These are phyloP conservation scores for Aplochiton taeniatus DNA, from an alignment of 2,797 vertebrate species.

Conservation along the genomic window DNA sequence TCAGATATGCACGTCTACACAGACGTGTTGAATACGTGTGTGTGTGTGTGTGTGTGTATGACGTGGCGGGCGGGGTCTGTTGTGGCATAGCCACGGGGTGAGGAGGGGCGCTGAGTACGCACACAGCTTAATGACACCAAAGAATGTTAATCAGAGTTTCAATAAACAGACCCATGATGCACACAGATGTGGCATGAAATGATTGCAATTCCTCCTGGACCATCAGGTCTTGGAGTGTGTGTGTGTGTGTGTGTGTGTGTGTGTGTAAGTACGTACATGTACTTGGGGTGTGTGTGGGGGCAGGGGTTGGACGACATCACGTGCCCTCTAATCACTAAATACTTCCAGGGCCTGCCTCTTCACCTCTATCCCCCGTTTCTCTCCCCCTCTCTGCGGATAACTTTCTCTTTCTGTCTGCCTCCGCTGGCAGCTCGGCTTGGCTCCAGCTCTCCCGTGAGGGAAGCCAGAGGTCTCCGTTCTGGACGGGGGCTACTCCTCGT, in stretches of 20 bases:
- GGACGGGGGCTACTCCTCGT: slow-evolving; percentile 53
- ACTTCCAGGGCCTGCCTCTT: slow-evolving; percentile 58
- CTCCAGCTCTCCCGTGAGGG: slow-evolving; percentile 53
- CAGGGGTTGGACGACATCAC: slow-evolving; percentile 47
- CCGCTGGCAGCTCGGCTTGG: slow-evolving; percentile 44
- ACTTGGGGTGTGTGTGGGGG: slow-evolving; percentile 14
- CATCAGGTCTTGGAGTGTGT: background rate
- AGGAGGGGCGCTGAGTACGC: slow-evolving; percentile 58
- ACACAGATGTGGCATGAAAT: slow-evolving; percentile 71
- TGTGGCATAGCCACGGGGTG: slow-evolving; percentile 59
- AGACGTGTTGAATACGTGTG: slow-evolving; percentile 14
- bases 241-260: background rate
- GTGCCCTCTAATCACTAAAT: slow-evolving; percentile 64
- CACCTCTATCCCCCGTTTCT: background rate
- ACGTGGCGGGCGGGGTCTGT: slow-evolving; percentile 61
- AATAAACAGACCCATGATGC: slow-evolving; percentile 71
- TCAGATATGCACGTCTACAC: slow-evolving; percentile 59
- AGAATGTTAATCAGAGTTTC: slow-evolving; percentile 78
- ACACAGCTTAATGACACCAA: slow-evolving; percentile 67
- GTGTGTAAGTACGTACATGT: background rate
- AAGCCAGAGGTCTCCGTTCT: slow-evolving; percentile 68
- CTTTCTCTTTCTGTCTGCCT: slow-evolving; percentile 8
- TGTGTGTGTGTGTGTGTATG: slow-evolving; percentile 41
- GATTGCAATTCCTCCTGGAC: slow-evolving; percentile 42
- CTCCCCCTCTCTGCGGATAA: slow-evolving; percentile 32